A percentile compares a stretch with the other conserved stretches of the same genome.
Evolutionary conservation across 2,113 vertebrate genomes (phyloP).

Genomic region (Catharus fuscescens): DNA sequence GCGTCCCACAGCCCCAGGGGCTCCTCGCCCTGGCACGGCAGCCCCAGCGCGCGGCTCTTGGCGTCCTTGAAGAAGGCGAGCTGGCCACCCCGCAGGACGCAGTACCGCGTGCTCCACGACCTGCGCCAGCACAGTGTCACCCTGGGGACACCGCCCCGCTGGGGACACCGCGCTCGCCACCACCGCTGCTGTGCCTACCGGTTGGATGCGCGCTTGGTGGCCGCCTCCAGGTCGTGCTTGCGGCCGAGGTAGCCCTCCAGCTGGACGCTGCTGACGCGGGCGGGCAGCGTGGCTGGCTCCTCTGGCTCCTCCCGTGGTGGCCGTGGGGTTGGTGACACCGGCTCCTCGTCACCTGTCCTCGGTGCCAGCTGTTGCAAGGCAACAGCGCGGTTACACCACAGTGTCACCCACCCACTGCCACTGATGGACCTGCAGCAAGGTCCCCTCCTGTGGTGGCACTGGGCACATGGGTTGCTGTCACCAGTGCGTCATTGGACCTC

Average conservation of each 20-base stretch:
- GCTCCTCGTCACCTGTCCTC: not conserved
- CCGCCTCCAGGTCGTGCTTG: conserved; percentile 90
- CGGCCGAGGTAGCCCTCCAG: conserved; percentile 88
- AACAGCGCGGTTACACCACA: not conserved
- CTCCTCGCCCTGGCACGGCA: conserved; percentile 89
- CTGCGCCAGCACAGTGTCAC: conserved; percentile 58
- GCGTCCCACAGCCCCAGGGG: conserved; percentile 83
- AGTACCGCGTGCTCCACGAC: conserved; percentile 95
- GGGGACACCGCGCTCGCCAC: not conserved
- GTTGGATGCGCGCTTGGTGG: conserved; percentile 90
- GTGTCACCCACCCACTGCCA: not conserved
- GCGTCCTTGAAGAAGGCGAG: conserved; percentile 90
- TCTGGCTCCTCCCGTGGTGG: conserved; percentile 60
- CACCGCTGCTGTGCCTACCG: conserved; percentile 70
- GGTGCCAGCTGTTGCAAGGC: not conserved
- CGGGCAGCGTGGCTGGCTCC: conserved; percentile 72
- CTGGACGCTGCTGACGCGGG: conserved; percentile 71
- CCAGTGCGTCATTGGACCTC: not conserved
- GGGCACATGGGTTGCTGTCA: fast-evolving
- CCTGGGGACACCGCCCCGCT: fast-evolving
- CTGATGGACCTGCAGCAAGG: fast-evolving
- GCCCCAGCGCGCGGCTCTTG: conserved; percentile 85
- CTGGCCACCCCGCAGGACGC: conserved; percentile 87
- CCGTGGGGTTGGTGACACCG: not conserved
- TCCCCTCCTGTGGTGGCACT: fast-evolving